phyloP scores from a whole-genome alignment of 1,140 invertebrate species.

The Drosophila lini region DNA sequence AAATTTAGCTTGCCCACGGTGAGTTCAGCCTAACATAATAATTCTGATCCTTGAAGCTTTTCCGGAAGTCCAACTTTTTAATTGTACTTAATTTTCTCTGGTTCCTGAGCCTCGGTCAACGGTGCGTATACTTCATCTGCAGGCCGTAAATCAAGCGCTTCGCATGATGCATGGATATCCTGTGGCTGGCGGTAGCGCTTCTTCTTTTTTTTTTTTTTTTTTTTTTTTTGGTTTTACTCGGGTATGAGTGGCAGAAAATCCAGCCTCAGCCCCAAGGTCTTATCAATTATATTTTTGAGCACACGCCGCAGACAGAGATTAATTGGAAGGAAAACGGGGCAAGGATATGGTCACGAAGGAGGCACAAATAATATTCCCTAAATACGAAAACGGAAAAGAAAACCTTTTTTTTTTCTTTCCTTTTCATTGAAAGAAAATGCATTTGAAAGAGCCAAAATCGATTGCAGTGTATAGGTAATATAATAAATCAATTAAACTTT shows the following conservation, averaged over 20 bases:
- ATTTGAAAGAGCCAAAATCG: no score
- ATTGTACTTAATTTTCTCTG: background rate
- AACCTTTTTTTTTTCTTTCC: no score
- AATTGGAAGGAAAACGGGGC: background rate
- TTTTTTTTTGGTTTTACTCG: no score
- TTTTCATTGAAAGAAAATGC: no score
- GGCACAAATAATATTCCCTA: background rate
- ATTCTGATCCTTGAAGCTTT: slow-evolving; percentile 3
- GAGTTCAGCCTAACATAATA: background rate
- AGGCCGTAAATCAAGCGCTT: slow-evolving; percentile 26
- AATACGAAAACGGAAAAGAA: no score
- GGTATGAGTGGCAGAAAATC: background rate
- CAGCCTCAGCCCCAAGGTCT: background rate
- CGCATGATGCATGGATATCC: slow-evolving; percentile 38
- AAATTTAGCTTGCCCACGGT: slow-evolving; percentile 2
- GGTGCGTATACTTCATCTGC: slow-evolving; percentile 43
- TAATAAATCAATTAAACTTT: no score
- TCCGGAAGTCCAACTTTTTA: slow-evolving; percentile 1
- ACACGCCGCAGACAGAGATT: slow-evolving; percentile 11
- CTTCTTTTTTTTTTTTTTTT: background rate
- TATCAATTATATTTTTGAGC: slow-evolving; percentile 33
- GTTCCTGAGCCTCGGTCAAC: background rate
- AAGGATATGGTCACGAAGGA: background rate
- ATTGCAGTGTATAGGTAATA: no score
- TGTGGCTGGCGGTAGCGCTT: slow-evolving; percentile 8